phyloP scores from a whole-genome alignment of 1,140 invertebrate genomes.

The Caenorhabditis brenneri region DNA sequence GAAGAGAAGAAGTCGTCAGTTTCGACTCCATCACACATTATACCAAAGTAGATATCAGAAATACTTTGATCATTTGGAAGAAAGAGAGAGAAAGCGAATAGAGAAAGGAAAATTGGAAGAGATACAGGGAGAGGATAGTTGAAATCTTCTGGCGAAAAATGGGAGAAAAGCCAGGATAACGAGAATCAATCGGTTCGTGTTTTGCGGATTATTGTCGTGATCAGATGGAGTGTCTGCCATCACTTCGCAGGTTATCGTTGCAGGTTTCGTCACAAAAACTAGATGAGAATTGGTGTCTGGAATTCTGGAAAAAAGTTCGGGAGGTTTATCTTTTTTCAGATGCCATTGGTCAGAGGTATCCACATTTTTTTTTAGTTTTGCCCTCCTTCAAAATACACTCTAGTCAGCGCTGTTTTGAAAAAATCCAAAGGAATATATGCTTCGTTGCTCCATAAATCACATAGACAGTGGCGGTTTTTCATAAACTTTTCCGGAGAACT shows the following conservation, averaged over 20 bases:
- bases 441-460: too few relatives aligned
- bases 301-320: too few relatives aligned
- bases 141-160: neutral
- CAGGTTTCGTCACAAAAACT: neutral
- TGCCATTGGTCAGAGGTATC: too few relatives aligned
- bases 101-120: neutral
- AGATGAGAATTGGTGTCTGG: too few relatives aligned
- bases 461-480: too few relatives aligned
- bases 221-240: neutral
- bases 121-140: neutral
- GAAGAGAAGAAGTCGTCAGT: neutral
- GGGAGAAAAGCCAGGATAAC: neutral
- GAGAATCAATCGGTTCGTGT: constrained; percentile 10
- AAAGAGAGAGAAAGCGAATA: neutral
- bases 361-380: too few relatives aligned
- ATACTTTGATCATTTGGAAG: constrained; percentile 22
- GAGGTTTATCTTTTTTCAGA: too few relatives aligned
- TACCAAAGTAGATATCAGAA: neutral
- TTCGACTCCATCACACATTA: constrained; percentile 29
- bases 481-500: too few relatives aligned
- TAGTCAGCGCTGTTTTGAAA: too few relatives aligned
- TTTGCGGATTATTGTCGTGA: neutral
- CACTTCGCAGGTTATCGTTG: neutral
- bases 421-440: too few relatives aligned
- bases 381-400: too few relatives aligned